These are phyloP conservation scores for Protaetia brevitarsis DNA, from an alignment of 1,140 invertebrate genomes.

Conservation along the genomic window DNA sequence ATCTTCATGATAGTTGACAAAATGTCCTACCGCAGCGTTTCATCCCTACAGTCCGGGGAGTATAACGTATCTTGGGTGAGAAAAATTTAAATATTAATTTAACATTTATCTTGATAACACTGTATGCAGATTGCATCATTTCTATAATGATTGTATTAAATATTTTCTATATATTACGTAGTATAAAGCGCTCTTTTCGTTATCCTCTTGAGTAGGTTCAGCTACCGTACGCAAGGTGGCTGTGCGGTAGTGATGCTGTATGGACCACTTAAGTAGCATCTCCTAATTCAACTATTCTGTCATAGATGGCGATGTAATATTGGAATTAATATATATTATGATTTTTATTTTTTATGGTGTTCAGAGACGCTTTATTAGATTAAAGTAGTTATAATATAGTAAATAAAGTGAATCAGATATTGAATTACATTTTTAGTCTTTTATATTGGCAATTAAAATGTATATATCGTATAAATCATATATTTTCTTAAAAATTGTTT, in stretches of 20 bases:
- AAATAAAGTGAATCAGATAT: too few species aligned
- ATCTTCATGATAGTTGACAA: constrained; percentile 24
- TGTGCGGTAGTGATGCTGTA: neutral
- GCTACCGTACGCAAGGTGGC: neutral
- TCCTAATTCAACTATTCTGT: neutral
- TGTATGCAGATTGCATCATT: too few species aligned
- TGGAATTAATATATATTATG: too few species aligned
- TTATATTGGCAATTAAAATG: too few species aligned
- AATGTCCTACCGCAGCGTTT: constrained; percentile 30
- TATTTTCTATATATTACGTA: neutral
- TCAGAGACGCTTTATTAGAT: too few species aligned
- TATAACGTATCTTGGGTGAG: constrained; percentile 31
- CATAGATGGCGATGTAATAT: neutral
- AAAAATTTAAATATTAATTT: constrained; percentile 5
- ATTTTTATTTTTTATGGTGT: too few species aligned
- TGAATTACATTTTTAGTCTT: too few species aligned
- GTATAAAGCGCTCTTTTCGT: neutral
- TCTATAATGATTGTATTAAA: neutral
- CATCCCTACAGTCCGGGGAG: constrained; percentile 28
- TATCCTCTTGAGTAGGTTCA: neutral
- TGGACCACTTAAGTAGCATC: constrained; percentile 24
- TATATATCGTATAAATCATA: too few species aligned
- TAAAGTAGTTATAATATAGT: too few species aligned
- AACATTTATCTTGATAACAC: neutral
- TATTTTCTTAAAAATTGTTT: too few species aligned